phyloP scores from a whole-genome alignment of 2,113 vertebrate genomes.

The Melanocharis versteri region DNA sequence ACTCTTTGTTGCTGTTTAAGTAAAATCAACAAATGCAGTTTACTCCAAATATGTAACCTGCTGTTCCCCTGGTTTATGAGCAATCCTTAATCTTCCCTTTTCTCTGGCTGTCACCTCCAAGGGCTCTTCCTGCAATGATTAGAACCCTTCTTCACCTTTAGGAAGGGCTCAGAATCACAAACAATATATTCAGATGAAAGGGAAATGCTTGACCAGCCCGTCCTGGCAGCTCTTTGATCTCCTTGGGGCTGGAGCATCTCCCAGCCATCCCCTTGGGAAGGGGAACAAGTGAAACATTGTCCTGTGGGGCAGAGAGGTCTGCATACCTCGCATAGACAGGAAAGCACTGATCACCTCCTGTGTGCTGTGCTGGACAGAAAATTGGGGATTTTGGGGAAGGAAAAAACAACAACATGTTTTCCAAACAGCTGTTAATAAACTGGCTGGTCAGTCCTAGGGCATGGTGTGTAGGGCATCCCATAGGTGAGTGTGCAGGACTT shows the following conservation, averaged over 20 bases:
- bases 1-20: background rate
- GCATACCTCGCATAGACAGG: conserved; percentile 28
- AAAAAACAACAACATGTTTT: background rate
- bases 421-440: background rate
- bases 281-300: conserved; percentile 57
- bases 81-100: conserved; percentile 27
- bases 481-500: background rate
- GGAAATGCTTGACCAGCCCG: conserved; percentile 18
- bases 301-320: conserved; percentile 36
- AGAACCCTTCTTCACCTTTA: conserved; percentile 45
- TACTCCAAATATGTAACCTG: background rate
- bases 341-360: background rate
- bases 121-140: conserved; percentile 37
- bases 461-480: fast-evolving
- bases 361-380: background rate
- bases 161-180: conserved; percentile 7
- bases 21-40: background rate
- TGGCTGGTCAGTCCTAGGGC: too few species aligned
- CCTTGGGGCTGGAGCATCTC: conserved; percentile 25
- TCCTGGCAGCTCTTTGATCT: conserved; percentile 65
- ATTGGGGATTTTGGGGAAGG: background rate
- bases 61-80: background rate
- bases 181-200: conserved; percentile 66
- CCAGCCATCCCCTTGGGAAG: background rate
- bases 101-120: background rate